phyloP scores from a whole-genome alignment of 2,888 invertebrate genomes.

The Tachina lurida region DNA sequence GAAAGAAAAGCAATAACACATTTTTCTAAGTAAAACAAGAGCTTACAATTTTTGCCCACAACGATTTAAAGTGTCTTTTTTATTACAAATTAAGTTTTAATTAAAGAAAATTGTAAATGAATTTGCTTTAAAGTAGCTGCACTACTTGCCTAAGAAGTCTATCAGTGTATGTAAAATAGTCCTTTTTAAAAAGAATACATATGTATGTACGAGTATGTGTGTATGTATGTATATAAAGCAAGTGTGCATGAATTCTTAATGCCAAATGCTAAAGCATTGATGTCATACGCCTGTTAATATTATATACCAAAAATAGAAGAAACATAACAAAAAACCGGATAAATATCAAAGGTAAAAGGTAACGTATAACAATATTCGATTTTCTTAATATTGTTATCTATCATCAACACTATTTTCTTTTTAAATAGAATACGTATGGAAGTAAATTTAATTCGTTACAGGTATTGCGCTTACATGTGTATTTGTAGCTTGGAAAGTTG shows the following conservation, averaged over 20 bases:
- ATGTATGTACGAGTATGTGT: too few species aligned
- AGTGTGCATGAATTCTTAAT: constrained; percentile 67
- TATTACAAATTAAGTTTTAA: not conserved
- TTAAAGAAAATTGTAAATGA: not conserved
- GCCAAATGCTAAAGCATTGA: constrained; percentile 68
- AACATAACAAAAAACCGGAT: constrained; percentile 70
- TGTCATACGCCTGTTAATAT: constrained; percentile 66
- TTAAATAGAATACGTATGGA: not conserved
- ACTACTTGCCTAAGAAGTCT: not conserved
- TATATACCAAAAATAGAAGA: constrained; percentile 53
- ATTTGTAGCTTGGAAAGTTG: too few species aligned
- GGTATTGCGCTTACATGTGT: too few species aligned
- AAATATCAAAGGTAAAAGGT: constrained; percentile 68
- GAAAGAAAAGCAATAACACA: constrained; percentile 42
- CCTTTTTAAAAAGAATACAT: not conserved
- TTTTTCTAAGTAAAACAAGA: constrained; percentile 22
- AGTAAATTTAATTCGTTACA: too few species aligned
- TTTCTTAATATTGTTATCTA: not conserved
- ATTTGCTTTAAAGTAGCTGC: not conserved
- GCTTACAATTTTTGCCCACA: constrained; percentile 52
- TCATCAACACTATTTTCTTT: constrained; percentile 1
- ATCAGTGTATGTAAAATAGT: not conserved
- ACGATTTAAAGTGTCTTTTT: constrained; percentile 67
- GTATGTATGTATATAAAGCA: not conserved
- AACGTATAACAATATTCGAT: constrained; percentile 43